Evolutionary conservation across 2,888 invertebrate species (phyloP).

Genomic region (Cotesia congregata): DNA sequence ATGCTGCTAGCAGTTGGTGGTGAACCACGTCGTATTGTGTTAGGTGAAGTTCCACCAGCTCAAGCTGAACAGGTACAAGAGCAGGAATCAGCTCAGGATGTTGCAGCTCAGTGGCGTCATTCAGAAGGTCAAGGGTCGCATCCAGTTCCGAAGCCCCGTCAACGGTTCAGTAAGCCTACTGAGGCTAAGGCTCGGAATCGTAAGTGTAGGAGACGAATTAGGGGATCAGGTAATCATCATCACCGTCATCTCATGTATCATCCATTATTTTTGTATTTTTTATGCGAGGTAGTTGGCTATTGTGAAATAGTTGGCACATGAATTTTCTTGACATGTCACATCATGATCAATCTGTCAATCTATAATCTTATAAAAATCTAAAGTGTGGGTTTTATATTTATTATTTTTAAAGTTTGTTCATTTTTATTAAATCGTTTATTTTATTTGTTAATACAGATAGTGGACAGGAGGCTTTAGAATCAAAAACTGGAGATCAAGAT

Average conservation of each 20-base stretch:
- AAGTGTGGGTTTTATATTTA: conserved; percentile 11
- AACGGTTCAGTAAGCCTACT: conserved; percentile 53
- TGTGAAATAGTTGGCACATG: background rate
- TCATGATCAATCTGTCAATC: conserved; percentile 38
- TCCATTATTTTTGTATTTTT: conserved; percentile 20
- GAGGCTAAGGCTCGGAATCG: conserved; percentile 61
- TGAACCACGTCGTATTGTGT: conserved; percentile 70
- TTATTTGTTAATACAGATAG: conserved; percentile 50
- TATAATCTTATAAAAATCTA: conserved; percentile 21
- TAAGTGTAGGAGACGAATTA: conserved; percentile 68
- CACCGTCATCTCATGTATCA: conserved; percentile 50
- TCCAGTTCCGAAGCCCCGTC: conserved; percentile 62
- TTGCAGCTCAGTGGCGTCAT: conserved; percentile 64
- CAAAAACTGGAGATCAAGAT: conserved; percentile 35
- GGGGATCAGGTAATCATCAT: conserved; percentile 63
- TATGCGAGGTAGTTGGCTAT: background rate
- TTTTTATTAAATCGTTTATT: background rate
- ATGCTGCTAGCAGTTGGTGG: conserved; percentile 74
- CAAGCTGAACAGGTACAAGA: conserved; percentile 65
- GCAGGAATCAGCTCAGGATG: conserved; percentile 66
- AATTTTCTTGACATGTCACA: conserved; percentile 9
- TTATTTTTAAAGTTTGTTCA: background rate
- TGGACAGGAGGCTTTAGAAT: conserved; percentile 45
- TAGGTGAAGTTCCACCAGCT: conserved; percentile 66
- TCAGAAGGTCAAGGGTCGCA: conserved; percentile 48